Base-by-base conservation (phyloP, 2,888 invertebrate species). In the Cephus pygmeus region DNA sequence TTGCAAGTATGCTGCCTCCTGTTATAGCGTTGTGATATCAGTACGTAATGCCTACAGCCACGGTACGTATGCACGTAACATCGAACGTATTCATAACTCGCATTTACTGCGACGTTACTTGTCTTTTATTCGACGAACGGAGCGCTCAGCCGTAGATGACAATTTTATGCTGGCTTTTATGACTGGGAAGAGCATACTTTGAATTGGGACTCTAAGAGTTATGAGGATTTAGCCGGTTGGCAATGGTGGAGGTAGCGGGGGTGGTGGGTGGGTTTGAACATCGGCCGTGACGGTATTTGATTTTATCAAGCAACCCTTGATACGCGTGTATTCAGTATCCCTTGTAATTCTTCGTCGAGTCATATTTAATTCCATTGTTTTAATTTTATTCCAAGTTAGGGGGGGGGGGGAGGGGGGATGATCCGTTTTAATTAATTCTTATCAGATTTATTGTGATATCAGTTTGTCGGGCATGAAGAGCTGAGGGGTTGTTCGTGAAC, bases 61-160 rank as follows among this genome's bases (percentile, higher is more conserved):
- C 23, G 56, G 23, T 71, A 71, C 31, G 31, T 71, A 71, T 3
- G 71, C 12, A 71, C 23, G 56, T 56, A 23, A 56, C 87, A 89
- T 88, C 87, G 86, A 90, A 89, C 88, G 85, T 89, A 87, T 89
- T 89, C 87, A 88, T 89, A 89, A 88, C 87, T 85, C 81, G 86
- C 84, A 83, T 87, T 88, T 87, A 87, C 82, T 77, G 81, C 84
- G 84, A 84, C 80, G 85, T 85, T 82, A 82, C 82, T 83, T 79
- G 85, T 85, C 85, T 87, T 87, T 89, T 86, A 86, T 87, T 86
- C 85, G 84, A 73, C 82, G 80, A 85, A 84, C 82, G 81, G 82
- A 83, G 84, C 84, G 82, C 83, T 80, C 83, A 83, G 80, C 81
- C 81, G 82, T 83, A 84, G 84, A 87, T 87, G 88, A 88, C 88